These are phyloP conservation scores for Caenorhabditis imperialis DNA, from an alignment of 2,888 invertebrate genomes.

Conservation along the genomic window DNA sequence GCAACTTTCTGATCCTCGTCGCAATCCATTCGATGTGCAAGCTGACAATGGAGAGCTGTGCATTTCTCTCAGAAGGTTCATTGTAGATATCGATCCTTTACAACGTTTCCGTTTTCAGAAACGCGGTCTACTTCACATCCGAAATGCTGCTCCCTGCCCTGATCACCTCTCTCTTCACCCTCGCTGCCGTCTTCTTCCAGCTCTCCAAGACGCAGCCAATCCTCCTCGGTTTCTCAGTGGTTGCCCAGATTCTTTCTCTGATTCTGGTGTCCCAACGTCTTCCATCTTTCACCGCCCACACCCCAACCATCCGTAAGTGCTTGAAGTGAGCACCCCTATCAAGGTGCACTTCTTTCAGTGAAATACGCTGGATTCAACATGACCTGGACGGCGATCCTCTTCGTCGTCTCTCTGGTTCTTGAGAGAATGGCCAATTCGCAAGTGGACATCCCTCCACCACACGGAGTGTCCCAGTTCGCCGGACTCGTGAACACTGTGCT, in stretches of 20 bases:
- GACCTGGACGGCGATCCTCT: conserved; percentile 71
- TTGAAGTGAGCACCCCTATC: background rate
- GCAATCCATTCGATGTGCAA: conserved; percentile 77
- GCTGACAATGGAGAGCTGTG: conserved; percentile 77
- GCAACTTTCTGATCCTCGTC: conserved; percentile 75
- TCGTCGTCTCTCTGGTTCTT: conserved; percentile 71
- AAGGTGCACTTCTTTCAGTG: conserved; percentile 63
- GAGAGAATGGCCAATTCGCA: conserved; percentile 69
- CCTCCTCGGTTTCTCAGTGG: conserved; percentile 72
- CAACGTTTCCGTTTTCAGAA: conserved; percentile 31
- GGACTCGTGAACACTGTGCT: conserved; percentile 69
- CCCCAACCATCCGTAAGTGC: conserved; percentile 75
- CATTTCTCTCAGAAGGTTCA: conserved; percentile 64
- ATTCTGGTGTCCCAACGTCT: conserved; percentile 72
- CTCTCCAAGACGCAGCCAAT: conserved; percentile 73
- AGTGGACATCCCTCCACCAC: conserved; percentile 75
- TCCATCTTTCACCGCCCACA: conserved; percentile 75
- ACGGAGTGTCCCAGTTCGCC: conserved; percentile 64
- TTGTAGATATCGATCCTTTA: background rate
- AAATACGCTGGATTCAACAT: conserved; percentile 77
- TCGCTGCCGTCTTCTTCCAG: conserved; percentile 76
- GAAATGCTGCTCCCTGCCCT: conserved; percentile 77
- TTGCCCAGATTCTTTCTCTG: conserved; percentile 72
- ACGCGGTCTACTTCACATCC: conserved; percentile 75
- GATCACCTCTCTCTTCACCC: conserved; percentile 72